Evolutionary conservation across 2,797 vertebrate genomes (phyloP), one percentile per base, ranked within the genome.

Genomic region (Neopelma chrysocephalum): DNA sequence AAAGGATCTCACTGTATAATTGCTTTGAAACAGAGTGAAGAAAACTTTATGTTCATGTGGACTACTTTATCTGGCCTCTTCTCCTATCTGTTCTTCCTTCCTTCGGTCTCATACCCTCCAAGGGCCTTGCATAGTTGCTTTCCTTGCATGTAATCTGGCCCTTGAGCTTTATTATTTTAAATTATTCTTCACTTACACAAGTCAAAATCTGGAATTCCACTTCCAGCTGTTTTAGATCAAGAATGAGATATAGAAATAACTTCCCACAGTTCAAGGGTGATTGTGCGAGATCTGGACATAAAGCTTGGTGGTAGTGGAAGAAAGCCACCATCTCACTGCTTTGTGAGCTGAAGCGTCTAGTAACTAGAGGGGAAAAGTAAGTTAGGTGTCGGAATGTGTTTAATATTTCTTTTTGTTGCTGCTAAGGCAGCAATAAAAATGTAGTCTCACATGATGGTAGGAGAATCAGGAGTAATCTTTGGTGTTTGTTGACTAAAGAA

Each of bases 171-270:
- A 68, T 89, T 73, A 62, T 91, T 94, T 90, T 90, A 93, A 94
- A 95, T 94, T 96, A 77, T 77, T 94, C 64, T 68, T 94, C 66
- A 68, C 78, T 94, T 93, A 29, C 31, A 45, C 29, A 48, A 84
- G 68, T 91, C 15, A 87, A 93, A 95, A 89, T 87, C 86, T 90
- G 90, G 75, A 94, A 94, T 95, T 94, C 78, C 42, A 58, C 48
- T 88, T 94, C 90, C 94, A 96, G 75, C 77, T 96, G 93, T 29
- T 95, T 95, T 80, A 92, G 57, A 89, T 95, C 57, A 89, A 64
- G 80, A 89, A 87, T 1, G 10, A 89, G 87, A 94, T 82, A 89
- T 43, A 87, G 82, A 69, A 95, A 77, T 82, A 80, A 57, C 51
- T 91, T 95, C 54, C 43, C 82, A 54, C 54, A 91, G 56, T 77